Conservation (phyloP, 2,888 invertebrate species). For the Apoderus coryli region DNA sequence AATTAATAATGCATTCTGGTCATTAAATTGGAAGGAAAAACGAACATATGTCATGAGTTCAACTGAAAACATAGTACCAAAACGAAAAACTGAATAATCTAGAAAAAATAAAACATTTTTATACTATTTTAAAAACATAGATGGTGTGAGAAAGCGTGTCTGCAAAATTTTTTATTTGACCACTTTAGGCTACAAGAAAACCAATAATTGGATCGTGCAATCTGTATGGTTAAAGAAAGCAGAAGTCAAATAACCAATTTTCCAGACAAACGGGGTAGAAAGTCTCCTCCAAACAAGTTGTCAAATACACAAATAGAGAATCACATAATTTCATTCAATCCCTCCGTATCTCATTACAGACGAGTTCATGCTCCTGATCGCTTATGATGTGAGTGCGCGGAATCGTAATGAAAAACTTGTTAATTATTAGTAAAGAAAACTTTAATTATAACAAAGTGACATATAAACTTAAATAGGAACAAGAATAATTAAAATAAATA, state of each 20-base stretch:
- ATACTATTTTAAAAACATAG: slow-evolving; percentile 4
- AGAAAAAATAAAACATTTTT: no score
- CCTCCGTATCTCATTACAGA: neutral
- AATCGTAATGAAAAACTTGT: no score
- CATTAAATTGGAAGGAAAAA: neutral
- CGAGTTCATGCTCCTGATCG: neutral
- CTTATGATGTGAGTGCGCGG: no score
- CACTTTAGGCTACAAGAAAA: slow-evolving; percentile 7
- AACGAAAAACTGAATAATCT: no score
- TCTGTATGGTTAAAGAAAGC: no score
- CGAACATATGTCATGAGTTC: neutral
- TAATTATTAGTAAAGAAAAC: no score
- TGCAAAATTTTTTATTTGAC: slow-evolving; percentile 9
- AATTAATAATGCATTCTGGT: slow-evolving; percentile 1
- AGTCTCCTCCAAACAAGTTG: neutral
- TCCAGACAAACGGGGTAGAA: slow-evolving; percentile 1
- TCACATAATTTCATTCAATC: slow-evolving; percentile 3
- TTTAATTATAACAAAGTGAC: no score
- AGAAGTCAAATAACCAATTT: no score
- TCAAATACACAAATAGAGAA: slow-evolving; percentile 3
- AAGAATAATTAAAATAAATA: no score
- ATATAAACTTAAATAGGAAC: no score
- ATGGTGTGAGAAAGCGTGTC: slow-evolving; percentile 2
- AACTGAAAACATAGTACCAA: no score
- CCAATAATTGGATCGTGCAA: slow-evolving; percentile 5